phyloP scores from a whole-genome alignment of 1,140 invertebrate genomes.

The Ceratitis capitata region DNA sequence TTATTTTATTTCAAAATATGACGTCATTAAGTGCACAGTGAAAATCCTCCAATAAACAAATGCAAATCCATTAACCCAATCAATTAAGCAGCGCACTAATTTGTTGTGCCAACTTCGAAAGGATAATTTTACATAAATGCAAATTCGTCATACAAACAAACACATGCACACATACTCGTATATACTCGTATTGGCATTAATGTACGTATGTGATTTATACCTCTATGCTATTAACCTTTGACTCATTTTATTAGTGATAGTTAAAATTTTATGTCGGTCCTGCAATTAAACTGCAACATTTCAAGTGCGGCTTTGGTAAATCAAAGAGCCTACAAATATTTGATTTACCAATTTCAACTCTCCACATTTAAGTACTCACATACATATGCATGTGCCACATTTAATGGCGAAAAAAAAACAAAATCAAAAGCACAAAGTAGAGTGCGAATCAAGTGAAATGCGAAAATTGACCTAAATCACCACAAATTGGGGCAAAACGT shows the following conservation, averaged over 20 bases:
- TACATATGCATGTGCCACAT: background rate
- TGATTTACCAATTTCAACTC: background rate
- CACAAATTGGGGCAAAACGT: background rate
- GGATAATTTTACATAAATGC: background rate
- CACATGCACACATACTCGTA: background rate
- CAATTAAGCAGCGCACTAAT: too few species aligned
- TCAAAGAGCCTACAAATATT: background rate
- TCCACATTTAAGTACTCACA: too few species aligned
- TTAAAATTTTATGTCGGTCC: background rate
- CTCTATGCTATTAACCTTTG: background rate
- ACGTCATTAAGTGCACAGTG: too few species aligned
- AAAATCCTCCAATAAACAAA: too few species aligned
- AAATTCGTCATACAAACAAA: background rate
- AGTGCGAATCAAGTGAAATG: constrained; percentile 10
- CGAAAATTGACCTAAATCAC: background rate
- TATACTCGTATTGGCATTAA: background rate
- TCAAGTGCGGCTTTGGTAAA: background rate
- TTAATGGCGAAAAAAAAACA: background rate
- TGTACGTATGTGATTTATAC: background rate
- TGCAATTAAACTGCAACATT: background rate
- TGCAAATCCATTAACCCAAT: too few species aligned
- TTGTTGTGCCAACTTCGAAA: too few species aligned
- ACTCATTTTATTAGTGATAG: background rate
- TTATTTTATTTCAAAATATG: too few species aligned
- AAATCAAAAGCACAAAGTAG: background rate